Evolutionary conservation across 2,113 vertebrate genomes (phyloP), one percentile per base, ranked within the genome.

Genomic region (Strigops habroptila): DNA sequence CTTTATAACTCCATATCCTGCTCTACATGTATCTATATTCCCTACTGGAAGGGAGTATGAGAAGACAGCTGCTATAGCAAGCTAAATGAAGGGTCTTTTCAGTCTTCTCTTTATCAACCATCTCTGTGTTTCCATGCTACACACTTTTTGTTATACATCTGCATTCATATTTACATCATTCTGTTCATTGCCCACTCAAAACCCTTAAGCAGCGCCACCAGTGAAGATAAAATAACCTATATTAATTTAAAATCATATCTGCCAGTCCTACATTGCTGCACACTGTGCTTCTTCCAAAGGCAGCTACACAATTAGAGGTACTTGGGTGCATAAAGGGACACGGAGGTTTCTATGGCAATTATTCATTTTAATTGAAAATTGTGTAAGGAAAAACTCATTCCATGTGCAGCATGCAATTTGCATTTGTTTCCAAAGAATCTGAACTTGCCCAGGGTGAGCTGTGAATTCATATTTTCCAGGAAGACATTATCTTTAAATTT

Each of bases 311-410:
- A 71, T 67, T 96, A 44, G 63, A 94, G 64, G 60, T 79, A 74
- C 75, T 92, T 91, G 67, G 84, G 71, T 96, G 78, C 23, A 86
- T 19, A 88, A 73, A 91, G 25, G 73, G 46, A 91, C 85, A 69
- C 0, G 2, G 46, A 68, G 23, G 89, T 95, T 97, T 95, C 88
- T 71, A 65, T 86, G 52, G 67, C 88, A 95, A 96, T 96, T 96
- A 93, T 86, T 91, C 73, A 92, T 94, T 88, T 91, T 93, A 96
- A 95, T 90, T 88, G 81, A 96, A 97, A 96, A 96, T 49, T 91
- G 46, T 68, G 35, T n/a, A 80, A 31, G 70, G 24, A 75, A 94
- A 91, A 91, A 57, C 35, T 82, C 7, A 6, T 59, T 93, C 83
- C 70, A 87, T 91, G 78, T 71, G 48, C 59, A 86, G 69, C 57